Evolutionary conservation across 1,140 invertebrate species (phyloP), one percentile per base, ranked within the genome.

Genomic region (Lasioglossum albipes): DNA sequence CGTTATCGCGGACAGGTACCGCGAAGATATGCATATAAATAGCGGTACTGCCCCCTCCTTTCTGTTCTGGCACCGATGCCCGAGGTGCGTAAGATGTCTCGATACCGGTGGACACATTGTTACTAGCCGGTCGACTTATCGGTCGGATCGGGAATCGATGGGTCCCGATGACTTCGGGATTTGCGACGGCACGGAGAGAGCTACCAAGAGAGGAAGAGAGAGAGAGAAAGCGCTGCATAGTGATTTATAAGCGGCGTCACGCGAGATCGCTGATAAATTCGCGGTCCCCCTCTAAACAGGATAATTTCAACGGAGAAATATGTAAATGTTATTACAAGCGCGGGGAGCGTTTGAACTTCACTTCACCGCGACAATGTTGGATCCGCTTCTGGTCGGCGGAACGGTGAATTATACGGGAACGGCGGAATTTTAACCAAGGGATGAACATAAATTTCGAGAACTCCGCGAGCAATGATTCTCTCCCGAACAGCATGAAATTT

Each of bases 1-100:
- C 74, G 79, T 45, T 84, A 82, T 84, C 84, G 61, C n/a, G 31
- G 79, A 85, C 83, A 75, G 71, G 65, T n/a, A 84, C 73, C 79
- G 52, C 9, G 27, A 59, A 78, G 84, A 85, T 84, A 78, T 36
- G 73, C 73, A 78, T 81, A 84, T 73, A 75, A 84, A 66, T 84
- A 85, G 70, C 74, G 64, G 22, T 73, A 74, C 83, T 62, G 6
- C 36, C 78, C 78, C 65, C 16, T 41, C 78, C 22, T 52, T 72
- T 49, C 18, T n/a, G 27, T 72, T 73, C 82, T 67, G 84, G 81
- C 79, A 70, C 76, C 59, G 57, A 42, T n/a, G 57, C 45, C 45
- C 45, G 52, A 62, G n/a, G 64, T 57, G 79, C 83, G 83, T 64
- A 71, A 82, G 74, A 68, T 70, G 75, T 71, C 74, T 68, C 61